Conservation (phyloP, 2,888 invertebrate species). For the Phengaris arion region DNA sequence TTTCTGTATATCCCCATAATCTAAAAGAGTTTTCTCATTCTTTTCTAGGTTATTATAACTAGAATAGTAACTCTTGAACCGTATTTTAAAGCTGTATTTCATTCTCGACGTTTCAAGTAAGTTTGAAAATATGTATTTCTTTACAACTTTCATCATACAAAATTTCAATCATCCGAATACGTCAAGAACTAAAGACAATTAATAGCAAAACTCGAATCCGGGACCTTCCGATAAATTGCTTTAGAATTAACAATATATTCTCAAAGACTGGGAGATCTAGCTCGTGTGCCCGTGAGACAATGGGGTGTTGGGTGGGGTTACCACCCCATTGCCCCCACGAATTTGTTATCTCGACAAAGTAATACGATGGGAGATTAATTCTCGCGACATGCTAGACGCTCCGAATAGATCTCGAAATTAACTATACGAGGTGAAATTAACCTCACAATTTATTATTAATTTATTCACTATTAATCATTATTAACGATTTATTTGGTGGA, state of each 20-base stretch:
- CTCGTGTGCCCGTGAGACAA: conserved; percentile 40
- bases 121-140: too few species aligned
- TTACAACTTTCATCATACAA: background rate
- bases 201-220: conserved; percentile 16
- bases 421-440: conserved; percentile 33
- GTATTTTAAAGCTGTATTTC: too few species aligned
- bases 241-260: conserved; percentile 16
- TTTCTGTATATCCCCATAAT: too few species aligned
- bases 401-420: conserved; percentile 41
- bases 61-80: too few species aligned
- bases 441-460: conserved; percentile 16
- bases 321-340: conserved; percentile 44
- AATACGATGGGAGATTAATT: conserved; percentile 60
- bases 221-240: conserved; percentile 17
- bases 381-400: conserved; percentile 48
- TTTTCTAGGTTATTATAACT: too few species aligned
- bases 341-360: conserved; percentile 60
- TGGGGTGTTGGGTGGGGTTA: conserved; percentile 34
- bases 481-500: background rate
- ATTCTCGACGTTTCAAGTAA: too few species aligned
- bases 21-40: too few species aligned
- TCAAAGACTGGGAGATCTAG: conserved; percentile 26
- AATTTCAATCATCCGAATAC: background rate
- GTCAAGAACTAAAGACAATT: background rate
- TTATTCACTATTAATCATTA: conserved; percentile 19